phyloP scores from a whole-genome alignment of 2,888 invertebrate genomes.

The Oligia latruncula region DNA sequence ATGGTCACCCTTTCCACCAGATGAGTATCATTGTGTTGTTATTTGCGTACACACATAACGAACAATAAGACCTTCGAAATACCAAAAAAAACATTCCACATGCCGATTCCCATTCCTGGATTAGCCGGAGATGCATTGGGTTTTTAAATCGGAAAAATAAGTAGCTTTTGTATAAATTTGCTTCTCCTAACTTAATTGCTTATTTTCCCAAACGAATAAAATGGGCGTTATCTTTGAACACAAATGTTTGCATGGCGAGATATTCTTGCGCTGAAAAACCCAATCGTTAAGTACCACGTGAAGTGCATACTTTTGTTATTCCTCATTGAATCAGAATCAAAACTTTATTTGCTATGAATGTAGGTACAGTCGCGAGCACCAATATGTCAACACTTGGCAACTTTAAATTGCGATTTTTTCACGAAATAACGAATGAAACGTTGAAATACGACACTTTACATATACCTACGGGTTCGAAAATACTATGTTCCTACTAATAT shows the following conservation, averaged over 20 bases:
- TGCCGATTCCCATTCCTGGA: background rate
- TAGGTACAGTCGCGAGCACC: too few species aligned
- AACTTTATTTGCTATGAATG: too few species aligned
- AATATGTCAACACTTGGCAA: too few species aligned
- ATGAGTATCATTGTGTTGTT: background rate
- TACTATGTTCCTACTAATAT: too few species aligned
- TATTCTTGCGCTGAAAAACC: constrained; percentile 20
- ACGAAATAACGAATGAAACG: too few species aligned
- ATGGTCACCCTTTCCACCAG: background rate
- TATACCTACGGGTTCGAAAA: too few species aligned
- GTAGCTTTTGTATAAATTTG: background rate
- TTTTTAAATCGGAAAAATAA: background rate
- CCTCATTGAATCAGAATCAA: background rate
- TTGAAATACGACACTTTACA: too few species aligned
- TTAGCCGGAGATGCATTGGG: background rate
- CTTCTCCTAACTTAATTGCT: background rate
- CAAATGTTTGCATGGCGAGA: constrained; percentile 4
- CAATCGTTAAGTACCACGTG: background rate
- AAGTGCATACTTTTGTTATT: background rate
- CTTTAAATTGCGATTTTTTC: too few species aligned
- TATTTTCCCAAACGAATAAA: constrained; percentile 12
- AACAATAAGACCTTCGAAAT: background rate
- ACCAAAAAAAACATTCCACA: background rate
- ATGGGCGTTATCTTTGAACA: background rate
- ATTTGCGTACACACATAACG: background rate